A percentile compares a stretch with the other conserved stretches of the same genome.
Evolutionary conservation across 2,797 vertebrate species (phyloP).

Genomic region (Brachyalestes nurse): DNA sequence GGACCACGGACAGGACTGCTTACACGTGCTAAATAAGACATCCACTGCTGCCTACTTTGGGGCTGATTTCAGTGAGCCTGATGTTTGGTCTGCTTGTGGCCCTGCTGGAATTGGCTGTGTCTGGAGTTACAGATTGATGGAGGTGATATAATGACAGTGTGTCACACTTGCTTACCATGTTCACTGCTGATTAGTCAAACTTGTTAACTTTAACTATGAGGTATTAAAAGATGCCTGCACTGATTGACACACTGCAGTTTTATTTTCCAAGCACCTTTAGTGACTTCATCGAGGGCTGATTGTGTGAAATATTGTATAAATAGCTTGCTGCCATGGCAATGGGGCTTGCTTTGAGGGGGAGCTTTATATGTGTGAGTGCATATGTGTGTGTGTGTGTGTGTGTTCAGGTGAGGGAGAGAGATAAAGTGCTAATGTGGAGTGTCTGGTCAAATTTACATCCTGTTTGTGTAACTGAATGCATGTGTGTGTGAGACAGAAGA

Average conservation of each 20-base stretch:
- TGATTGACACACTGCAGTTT: conserved; percentile 2
- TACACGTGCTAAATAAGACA: not conserved
- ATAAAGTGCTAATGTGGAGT: conserved; percentile 21
- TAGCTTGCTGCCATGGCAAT: conserved; percentile 62
- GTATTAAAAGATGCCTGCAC: conserved; percentile 19
- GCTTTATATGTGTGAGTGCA: conserved; percentile 15
- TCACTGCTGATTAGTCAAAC: conserved; percentile 24
- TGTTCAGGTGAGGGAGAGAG: not conserved
- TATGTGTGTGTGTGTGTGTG: not conserved
- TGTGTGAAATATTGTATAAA: conserved; percentile 52
- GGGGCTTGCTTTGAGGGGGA: conserved; percentile 44
- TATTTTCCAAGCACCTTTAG: conserved; percentile 43
- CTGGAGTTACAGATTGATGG: conserved; percentile 18
- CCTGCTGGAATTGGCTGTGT: conserved; percentile 12
- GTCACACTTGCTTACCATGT: conserved; percentile 9
- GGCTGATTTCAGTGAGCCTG: not conserved
- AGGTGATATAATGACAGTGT: conserved; percentile 34
- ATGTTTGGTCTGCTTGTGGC: conserved; percentile 3
- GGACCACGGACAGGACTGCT: not conserved
- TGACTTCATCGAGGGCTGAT: conserved; percentile 50
- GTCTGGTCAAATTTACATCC: not conserved
- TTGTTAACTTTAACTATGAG: conserved; percentile 28
- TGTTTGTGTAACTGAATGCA: not conserved
- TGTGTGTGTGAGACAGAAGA: not conserved
- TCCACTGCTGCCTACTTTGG: not conserved